phyloP scores from a whole-genome alignment of 2,888 invertebrate genomes.

The Coronaproctus castanopsis region DNA sequence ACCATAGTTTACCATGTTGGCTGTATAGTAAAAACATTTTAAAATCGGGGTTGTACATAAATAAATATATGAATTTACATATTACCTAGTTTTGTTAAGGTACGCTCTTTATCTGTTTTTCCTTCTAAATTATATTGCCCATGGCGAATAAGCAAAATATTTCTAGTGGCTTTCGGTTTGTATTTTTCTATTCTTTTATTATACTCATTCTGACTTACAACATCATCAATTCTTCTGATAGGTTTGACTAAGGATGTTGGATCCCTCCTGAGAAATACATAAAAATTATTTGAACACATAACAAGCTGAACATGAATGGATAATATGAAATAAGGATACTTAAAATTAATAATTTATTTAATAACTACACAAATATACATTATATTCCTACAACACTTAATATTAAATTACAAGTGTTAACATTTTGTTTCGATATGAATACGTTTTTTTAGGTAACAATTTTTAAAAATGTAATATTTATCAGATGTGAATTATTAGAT shows the following conservation, averaged over 20 bases:
- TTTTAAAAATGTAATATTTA: too few species aligned
- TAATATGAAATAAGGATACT: too few species aligned
- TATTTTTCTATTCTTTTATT: constrained; percentile 43
- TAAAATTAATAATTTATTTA: too few species aligned
- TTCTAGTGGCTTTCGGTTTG: constrained; percentile 44
- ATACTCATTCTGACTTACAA: constrained; percentile 39
- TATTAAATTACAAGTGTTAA: too few species aligned
- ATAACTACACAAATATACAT: too few species aligned
- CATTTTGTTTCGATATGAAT: too few species aligned
- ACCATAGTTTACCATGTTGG: background rate
- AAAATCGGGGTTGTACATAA: too few species aligned
- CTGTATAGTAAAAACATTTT: constrained; percentile 5
- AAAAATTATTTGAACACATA: background rate
- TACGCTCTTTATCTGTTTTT: constrained; percentile 44
- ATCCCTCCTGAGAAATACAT: constrained; percentile 39
- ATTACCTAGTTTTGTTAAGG: constrained; percentile 59
- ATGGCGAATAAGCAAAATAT: constrained; percentile 76
- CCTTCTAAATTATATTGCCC: constrained; percentile 77
- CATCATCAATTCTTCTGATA: constrained; percentile 28
- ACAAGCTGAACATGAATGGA: too few species aligned
- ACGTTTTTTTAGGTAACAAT: too few species aligned
- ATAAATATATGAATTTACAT: too few species aligned
- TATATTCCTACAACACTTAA: too few species aligned
- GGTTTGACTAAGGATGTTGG: constrained; percentile 51
- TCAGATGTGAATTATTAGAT: too few species aligned